A percentile compares a stretch with the other conserved stretches of the same genome.
These are phyloP conservation scores for Chromobotia macracanthus DNA, from an alignment of 2,797 vertebrate genomes.

Conservation along the genomic window DNA sequence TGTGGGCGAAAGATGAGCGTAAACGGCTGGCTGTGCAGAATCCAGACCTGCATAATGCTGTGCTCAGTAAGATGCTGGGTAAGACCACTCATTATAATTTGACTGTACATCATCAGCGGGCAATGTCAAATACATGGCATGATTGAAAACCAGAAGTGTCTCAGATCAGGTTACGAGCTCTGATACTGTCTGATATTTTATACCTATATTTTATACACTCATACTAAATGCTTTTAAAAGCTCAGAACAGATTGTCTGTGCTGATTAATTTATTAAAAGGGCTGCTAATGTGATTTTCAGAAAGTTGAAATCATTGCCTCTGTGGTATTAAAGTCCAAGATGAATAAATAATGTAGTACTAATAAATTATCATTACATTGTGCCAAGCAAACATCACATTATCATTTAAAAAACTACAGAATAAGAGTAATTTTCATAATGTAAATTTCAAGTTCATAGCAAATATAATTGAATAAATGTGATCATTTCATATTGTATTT, in stretches of 20 bases:
- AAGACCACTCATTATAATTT: constrained; percentile 61
- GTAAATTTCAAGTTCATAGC: background rate
- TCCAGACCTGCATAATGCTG: constrained; percentile 94
- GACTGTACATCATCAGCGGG: background rate
- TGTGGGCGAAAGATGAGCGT: constrained; percentile 97
- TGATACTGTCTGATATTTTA: background rate
- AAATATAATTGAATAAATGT: background rate
- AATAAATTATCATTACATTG: background rate
- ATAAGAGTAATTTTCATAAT: background rate
- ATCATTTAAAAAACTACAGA: background rate
- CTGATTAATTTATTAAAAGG: background rate
- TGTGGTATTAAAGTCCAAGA: background rate
- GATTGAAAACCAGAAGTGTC: background rate
- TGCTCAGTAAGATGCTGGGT: constrained; percentile 98
- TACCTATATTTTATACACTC: no score
- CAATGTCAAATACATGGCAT: background rate
- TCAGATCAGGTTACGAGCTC: background rate
- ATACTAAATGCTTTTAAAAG: background rate
- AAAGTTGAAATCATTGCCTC: background rate
- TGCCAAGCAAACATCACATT: background rate
- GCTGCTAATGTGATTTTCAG: background rate
- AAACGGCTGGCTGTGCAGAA: constrained; percentile 93
- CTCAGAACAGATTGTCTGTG: background rate
- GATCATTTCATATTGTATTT: background rate
- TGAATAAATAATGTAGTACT: background rate